Conservation (phyloP, 2,113 vertebrate species). For the Triplophysa rosa region DNA sequence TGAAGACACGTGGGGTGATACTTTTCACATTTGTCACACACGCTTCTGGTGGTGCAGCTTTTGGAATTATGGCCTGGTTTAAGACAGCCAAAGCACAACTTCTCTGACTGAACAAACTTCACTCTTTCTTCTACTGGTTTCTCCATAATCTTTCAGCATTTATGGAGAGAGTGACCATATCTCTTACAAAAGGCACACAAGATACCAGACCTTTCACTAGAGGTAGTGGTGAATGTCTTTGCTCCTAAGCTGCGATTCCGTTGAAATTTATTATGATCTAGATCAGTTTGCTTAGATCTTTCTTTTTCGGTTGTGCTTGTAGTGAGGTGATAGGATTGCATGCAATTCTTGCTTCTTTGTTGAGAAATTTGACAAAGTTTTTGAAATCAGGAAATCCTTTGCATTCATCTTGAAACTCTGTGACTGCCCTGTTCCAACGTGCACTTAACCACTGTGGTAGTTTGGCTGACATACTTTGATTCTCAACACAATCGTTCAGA, state of each 20-base stretch:
- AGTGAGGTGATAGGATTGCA: background rate
- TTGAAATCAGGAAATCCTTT: slow-evolving; percentile 50
- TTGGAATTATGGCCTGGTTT: slow-evolving; percentile 45
- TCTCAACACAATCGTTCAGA: slow-evolving; percentile 52
- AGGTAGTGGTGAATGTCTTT: slow-evolving; percentile 32
- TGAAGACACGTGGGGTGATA: slow-evolving; percentile 47
- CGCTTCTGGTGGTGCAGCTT: slow-evolving; percentile 28
- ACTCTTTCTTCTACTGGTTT: slow-evolving; percentile 47
- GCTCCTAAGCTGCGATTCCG: slow-evolving; percentile 5
- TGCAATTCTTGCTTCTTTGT: slow-evolving; percentile 16
- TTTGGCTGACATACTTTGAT: slow-evolving; percentile 43
- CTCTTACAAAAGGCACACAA: slow-evolving; percentile 44
- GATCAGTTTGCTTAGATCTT: background rate
- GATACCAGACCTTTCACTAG: slow-evolving; percentile 26
- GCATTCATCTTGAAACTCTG: slow-evolving; percentile 37
- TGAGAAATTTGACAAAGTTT: slow-evolving; percentile 24
- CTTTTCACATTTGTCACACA: slow-evolving; percentile 37
- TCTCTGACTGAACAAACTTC: slow-evolving; percentile 50
- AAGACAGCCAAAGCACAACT: slow-evolving; percentile 52
- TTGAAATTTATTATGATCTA: background rate
- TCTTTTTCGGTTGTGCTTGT: slow-evolving; percentile 43
- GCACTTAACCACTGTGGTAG: slow-evolving; percentile 40
- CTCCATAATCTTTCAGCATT: slow-evolving; percentile 17
- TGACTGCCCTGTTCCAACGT: slow-evolving; percentile 47
- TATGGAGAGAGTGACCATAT: slow-evolving; percentile 36